phyloP scores from a whole-genome alignment of 92 coral and sea anemone genomes.

The Parazoanthus swiftii region DNA sequence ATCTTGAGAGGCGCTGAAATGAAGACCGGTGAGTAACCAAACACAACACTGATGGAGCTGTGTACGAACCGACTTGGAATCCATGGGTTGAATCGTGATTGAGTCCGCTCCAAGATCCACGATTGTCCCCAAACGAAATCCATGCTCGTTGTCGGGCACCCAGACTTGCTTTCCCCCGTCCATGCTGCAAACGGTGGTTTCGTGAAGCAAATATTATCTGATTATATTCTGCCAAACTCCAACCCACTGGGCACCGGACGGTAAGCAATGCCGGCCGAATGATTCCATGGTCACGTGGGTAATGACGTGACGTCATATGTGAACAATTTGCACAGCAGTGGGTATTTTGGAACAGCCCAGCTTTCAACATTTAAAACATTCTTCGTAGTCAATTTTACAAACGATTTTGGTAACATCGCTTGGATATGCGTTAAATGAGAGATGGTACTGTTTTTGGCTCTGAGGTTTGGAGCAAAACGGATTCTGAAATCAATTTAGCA shows the following conservation, averaged over 20 bases:
- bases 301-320: slow-evolving; percentile 27
- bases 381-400: not conserved
- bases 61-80: slow-evolving; percentile 37
- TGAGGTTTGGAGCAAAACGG: not conserved
- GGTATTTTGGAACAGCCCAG: not conserved
- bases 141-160: slow-evolving; percentile 97
- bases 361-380: not conserved
- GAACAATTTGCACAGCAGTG: slow-evolving; percentile 7
- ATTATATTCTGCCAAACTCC: not conserved
- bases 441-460: no score
- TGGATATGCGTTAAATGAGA: no score
- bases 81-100: slow-evolving; percentile 83
- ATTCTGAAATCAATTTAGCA: not conserved
- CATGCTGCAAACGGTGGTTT: slow-evolving; percentile 42
- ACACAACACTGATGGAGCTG: not conserved
- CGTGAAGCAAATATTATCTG: not conserved
- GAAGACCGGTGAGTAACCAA: slow-evolving; percentile 9
- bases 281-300: slow-evolving; percentile 42
- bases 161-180: slow-evolving; percentile 85
- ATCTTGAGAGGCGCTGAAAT: not conserved
- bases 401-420: no score
- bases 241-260: slow-evolving; percentile 33
- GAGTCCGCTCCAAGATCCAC: slow-evolving; percentile 89
- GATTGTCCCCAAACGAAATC: slow-evolving; percentile 88
- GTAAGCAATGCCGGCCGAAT: slow-evolving; percentile 14